Evolutionary conservation across 2,797 vertebrate species (phyloP).

Genomic region (Odontamblyopus rebecca): DNA sequence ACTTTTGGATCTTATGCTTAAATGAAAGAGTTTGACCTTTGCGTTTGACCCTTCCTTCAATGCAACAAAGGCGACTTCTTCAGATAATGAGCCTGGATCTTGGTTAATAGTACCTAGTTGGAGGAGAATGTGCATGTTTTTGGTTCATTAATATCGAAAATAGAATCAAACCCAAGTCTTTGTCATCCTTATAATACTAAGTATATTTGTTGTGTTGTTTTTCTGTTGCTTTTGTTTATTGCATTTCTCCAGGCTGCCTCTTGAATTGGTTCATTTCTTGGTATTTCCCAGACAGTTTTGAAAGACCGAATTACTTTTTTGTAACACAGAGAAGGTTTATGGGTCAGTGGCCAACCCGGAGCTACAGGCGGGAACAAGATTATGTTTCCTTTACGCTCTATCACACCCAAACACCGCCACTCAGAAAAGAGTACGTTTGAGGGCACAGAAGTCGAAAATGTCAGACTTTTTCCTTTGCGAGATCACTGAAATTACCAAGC

Average conservation of each 20-base stretch:
- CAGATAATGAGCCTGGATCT: no score
- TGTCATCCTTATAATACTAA: neutral
- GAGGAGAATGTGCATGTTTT: no score
- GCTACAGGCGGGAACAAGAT: neutral
- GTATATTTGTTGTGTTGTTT: neutral
- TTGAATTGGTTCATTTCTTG: neutral
- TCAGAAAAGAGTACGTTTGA: neutral
- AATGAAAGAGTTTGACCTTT: neutral
- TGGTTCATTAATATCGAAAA: no score
- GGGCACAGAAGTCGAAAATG: neutral
- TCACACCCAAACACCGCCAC: constrained; percentile 1
- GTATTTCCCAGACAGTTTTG: neutral
- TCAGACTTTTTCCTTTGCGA: neutral
- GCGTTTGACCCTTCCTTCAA: no score
- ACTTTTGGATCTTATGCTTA: neutral
- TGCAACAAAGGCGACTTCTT: no score
- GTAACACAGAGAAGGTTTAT: neutral
- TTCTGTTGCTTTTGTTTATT: neutral
- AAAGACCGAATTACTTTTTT: neutral
- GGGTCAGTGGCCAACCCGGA: neutral
- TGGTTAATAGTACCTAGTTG: no score
- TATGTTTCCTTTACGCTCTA: constrained; percentile 1
- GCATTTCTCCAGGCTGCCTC: neutral
- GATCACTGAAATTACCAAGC: neutral
- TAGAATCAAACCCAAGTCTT: neutral